Conservation (phyloP, 2,797 vertebrate genomes). For the Chanos chanos region DNA sequence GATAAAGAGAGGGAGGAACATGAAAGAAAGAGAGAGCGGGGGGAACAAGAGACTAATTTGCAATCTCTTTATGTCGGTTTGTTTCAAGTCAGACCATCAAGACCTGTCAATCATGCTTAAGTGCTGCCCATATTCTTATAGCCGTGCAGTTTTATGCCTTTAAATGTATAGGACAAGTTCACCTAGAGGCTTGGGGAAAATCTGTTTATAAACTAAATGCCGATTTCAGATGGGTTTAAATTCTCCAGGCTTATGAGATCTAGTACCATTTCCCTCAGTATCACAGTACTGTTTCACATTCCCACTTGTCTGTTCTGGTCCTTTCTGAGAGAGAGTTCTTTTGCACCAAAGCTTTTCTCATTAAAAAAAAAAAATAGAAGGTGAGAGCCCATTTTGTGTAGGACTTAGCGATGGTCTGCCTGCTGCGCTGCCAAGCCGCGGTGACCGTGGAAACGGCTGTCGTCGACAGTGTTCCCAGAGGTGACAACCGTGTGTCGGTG, state of each 20-base stretch:
- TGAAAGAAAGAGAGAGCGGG: conserved; percentile 14
- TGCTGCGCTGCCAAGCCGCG: neutral
- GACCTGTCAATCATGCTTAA: conserved; percentile 49
- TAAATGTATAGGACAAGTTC: conserved; percentile 4
- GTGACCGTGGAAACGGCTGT: neutral
- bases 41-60: conserved; percentile 33
- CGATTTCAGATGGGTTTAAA: too few species aligned
- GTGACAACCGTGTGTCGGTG: neutral
- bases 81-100: conserved; percentile 42
- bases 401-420: neutral
- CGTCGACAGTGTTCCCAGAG: too few species aligned
- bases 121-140: neutral
- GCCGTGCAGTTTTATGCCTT: neutral
- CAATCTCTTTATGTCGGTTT: conserved; percentile 50
- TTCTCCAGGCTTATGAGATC: too few species aligned
- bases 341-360: too few species aligned
- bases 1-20: neutral
- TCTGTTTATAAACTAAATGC: neutral
- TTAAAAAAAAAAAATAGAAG: too few species aligned
- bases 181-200: neutral
- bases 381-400: too few species aligned
- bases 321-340: too few species aligned
- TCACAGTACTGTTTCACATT: neutral
- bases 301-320: too few species aligned
- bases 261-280: too few species aligned